These are phyloP conservation scores for Cactoblastis cactorum DNA, from an alignment of 2,888 invertebrate species.

Conservation along the genomic window DNA sequence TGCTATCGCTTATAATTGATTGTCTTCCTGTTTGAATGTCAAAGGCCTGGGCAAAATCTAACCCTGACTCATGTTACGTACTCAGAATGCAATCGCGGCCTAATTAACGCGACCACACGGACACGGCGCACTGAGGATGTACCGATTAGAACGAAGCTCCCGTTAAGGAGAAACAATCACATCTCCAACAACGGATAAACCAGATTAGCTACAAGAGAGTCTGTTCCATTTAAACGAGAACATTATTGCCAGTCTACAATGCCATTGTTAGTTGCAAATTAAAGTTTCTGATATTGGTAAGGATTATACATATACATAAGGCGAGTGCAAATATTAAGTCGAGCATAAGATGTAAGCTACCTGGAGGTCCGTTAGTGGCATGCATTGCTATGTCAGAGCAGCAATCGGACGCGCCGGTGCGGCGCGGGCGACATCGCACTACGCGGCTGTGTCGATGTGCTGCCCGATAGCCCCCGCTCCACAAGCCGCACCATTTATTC, in stretches of 20 bases:
- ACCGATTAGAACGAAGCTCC: conserved; percentile 64
- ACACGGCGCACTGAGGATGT: conserved; percentile 64
- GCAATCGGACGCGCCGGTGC: conserved; percentile 29
- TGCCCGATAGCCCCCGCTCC: conserved; percentile 59
- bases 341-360: conserved; percentile 12
- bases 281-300: not conserved
- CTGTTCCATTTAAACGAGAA: conserved; percentile 25
- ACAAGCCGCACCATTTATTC: conserved; percentile 69
- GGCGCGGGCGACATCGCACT: conserved; percentile 27
- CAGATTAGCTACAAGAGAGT: conserved; percentile 48
- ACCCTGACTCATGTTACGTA: conserved; percentile 52
- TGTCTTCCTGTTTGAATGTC: conserved; percentile 35
- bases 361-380: conserved; percentile 22
- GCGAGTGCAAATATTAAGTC: not conserved
- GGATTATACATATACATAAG: conserved; percentile 1
- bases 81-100: conserved; percentile 62
- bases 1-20: conserved; percentile 30
- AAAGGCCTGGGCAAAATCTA: conserved; percentile 42
- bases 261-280: conserved; percentile 3
- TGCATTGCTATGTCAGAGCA: conserved; percentile 41
- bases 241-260: conserved; percentile 17
- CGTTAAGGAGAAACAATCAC: conserved; percentile 76
- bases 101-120: conserved; percentile 68
- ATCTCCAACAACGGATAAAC: conserved; percentile 62
- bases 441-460: conserved; percentile 61